phyloP scores from a whole-genome alignment of 2,888 invertebrate species.

The Crocallis elinguaria region DNA sequence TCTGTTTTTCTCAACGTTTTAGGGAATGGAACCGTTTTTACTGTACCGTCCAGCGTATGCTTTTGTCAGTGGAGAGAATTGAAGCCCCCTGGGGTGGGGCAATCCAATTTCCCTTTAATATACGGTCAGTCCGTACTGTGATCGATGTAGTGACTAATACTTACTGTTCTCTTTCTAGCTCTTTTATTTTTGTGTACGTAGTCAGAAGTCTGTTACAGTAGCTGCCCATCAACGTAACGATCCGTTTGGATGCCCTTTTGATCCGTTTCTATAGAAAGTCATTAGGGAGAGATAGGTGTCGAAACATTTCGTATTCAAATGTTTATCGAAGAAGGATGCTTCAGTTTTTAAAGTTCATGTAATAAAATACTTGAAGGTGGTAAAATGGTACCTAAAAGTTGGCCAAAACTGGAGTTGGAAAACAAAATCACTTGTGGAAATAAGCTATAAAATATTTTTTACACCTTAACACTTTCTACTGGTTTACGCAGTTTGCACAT shows the following conservation, averaged over 20 bases:
- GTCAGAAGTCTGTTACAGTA: conserved; percentile 39
- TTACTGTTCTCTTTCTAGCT: conserved; percentile 22
- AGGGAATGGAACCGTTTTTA: conserved; percentile 52
- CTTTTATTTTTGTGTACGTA: conserved; percentile 24
- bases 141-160: conserved; percentile 44
- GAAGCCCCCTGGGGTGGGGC: conserved; percentile 67
- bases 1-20: conserved; percentile 49
- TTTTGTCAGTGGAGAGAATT: conserved; percentile 57
- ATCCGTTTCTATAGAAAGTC: conserved; percentile 43
- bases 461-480: too few relatives aligned
- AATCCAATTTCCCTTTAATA: conserved; percentile 63
- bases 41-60: conserved; percentile 53
- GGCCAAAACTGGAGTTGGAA: too few relatives aligned
- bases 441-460: too few relatives aligned
- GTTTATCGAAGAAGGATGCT: conserved; percentile 29
- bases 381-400: conserved; percentile 5
- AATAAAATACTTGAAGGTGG: conserved; percentile 24
- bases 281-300: conserved; percentile 47
- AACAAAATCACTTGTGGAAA: too few relatives aligned
- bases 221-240: conserved; percentile 38
- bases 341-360: conserved; percentile 9
- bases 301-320: conserved; percentile 43
- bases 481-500: conserved; percentile 20
- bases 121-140: conserved; percentile 50
- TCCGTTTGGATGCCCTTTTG: conserved; percentile 39